Conservation (phyloP, 2,888 invertebrate genomes). For the Standfussiana lucernea region DNA sequence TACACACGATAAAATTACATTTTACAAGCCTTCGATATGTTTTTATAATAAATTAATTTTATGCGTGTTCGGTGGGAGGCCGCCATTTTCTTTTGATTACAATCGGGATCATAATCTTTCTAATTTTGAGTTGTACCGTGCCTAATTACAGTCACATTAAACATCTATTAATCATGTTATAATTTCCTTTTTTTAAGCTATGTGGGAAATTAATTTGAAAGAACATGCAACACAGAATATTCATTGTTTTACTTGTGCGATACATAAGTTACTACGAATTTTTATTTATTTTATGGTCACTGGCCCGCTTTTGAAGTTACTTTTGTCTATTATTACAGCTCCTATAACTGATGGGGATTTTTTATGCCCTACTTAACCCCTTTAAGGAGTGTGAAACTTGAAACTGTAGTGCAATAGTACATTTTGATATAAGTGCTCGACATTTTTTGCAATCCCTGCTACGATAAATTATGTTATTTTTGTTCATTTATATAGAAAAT, state of each 20-base stretch:
- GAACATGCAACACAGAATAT: constrained; percentile 15
- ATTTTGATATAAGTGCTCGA: too few relatives aligned
- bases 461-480: too few relatives aligned
- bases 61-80: constrained; percentile 36
- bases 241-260: neutral
- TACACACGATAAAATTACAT: constrained; percentile 35
- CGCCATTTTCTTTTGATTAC: constrained; percentile 48
- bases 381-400: too few relatives aligned
- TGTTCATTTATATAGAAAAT: too few relatives aligned
- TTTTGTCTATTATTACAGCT: too few relatives aligned
- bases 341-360: too few relatives aligned
- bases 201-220: constrained; percentile 40
- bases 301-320: too few relatives aligned
- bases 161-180: constrained; percentile 63
- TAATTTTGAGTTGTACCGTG: constrained; percentile 53
- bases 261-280: neutral
- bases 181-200: constrained; percentile 61
- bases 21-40: constrained; percentile 52
- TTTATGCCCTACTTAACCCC: too few relatives aligned
- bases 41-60: constrained; percentile 60
- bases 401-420: too few relatives aligned
- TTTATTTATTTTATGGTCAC: neutral
- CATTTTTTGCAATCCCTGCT: too few relatives aligned
- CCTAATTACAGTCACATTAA: constrained; percentile 62
- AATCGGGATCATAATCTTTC: constrained; percentile 62